These are phyloP conservation scores for Notodonta dromedarius DNA, from an alignment of 2,888 invertebrate species.

Conservation along the genomic window DNA sequence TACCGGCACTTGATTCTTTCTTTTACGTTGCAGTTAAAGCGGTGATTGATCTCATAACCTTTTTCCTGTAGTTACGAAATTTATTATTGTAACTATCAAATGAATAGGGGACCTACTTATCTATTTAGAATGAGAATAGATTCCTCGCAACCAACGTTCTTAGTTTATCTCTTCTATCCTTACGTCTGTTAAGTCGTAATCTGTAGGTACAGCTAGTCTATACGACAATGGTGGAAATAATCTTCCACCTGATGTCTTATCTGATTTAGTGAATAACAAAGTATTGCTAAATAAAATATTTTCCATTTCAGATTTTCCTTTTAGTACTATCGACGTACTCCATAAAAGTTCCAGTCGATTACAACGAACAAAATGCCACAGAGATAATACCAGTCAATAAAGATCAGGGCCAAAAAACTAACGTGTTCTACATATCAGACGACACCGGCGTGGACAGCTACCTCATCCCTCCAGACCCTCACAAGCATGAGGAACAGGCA, in stretches of 20 bases:
- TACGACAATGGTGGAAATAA: no score
- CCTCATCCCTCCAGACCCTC: slow-evolving; percentile 61
- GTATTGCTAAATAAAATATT: not conserved
- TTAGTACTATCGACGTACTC: slow-evolving; percentile 49
- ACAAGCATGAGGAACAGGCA: slow-evolving; percentile 52
- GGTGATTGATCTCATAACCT: slow-evolving; percentile 42
- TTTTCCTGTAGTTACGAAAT: slow-evolving; percentile 36
- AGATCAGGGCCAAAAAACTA: slow-evolving; percentile 45
- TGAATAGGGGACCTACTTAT: slow-evolving; percentile 5
- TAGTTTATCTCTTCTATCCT: not conserved
- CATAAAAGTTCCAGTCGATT: slow-evolving; percentile 67
- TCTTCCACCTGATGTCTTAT: no score
- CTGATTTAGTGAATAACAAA: no score
- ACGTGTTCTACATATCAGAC: slow-evolving; percentile 61
- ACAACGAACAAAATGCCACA: slow-evolving; percentile 42
- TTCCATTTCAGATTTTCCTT: slow-evolving; percentile 61
- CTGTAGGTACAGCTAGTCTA: no score
- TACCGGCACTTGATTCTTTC: slow-evolving; percentile 42
- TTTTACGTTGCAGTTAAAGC: slow-evolving; percentile 38
- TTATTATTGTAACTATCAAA: slow-evolving; percentile 1
- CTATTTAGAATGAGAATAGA: not conserved
- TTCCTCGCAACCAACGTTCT: not conserved
- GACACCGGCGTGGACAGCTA: slow-evolving; percentile 61
- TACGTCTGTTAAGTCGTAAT: no score
- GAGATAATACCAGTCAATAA: slow-evolving; percentile 33